Percentiles rank a stretch among this genome's conserved stretches.
These are phyloP conservation scores for Campylorhamphus procurvoides DNA, from an alignment of 2,113 vertebrate genomes.

Conservation along the genomic window DNA sequence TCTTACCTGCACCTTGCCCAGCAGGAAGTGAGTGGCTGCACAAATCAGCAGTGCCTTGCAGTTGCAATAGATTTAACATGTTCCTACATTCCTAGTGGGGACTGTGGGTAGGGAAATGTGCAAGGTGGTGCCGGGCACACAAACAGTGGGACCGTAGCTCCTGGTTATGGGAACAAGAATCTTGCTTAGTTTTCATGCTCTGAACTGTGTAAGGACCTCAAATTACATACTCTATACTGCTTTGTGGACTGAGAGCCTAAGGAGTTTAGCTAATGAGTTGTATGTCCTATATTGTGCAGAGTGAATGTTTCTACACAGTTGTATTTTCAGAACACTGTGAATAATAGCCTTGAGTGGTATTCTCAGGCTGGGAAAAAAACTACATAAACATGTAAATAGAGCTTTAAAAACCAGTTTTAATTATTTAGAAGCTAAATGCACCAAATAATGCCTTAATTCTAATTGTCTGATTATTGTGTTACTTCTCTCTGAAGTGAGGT, in stretches of 20 bases:
- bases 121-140: background rate
- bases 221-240: background rate
- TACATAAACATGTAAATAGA: background rate
- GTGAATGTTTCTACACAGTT: background rate
- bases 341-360: background rate
- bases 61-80: background rate
- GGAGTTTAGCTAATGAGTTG: background rate
- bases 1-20: background rate
- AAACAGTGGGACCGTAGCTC: background rate
- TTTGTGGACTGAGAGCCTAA: constrained; percentile 1
- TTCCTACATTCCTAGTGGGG: background rate
- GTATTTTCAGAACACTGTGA: background rate
- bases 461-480: background rate
- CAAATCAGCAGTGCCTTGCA: background rate
- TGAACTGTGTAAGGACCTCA: background rate
- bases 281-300: background rate
- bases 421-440: constrained; percentile 7
- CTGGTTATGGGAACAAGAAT: background rate
- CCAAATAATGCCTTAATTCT: background rate
- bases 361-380: background rate
- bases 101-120: background rate
- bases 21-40: background rate
- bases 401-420: background rate
- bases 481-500: constrained; percentile 1
- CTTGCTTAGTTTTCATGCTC: background rate